Conservation (phyloP, 2,797 vertebrate genomes). For the Ibycter americanus region DNA sequence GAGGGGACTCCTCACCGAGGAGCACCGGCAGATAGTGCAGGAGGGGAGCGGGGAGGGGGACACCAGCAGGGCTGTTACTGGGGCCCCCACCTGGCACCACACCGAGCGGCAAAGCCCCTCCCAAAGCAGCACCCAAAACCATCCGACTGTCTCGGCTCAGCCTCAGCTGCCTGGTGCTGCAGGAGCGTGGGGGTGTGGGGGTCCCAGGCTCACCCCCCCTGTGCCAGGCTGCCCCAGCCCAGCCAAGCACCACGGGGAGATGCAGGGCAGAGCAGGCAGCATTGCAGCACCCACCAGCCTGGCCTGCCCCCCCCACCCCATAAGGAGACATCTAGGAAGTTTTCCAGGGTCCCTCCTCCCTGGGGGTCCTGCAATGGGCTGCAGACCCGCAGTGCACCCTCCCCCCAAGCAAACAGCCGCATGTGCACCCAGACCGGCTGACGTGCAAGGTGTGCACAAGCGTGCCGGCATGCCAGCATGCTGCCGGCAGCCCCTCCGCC, state of each 20-base stretch:
- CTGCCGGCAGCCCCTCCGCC: neutral
- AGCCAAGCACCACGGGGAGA: neutral
- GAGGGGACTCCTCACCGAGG: neutral
- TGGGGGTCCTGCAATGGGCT: rapidly evolving
- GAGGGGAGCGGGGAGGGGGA: neutral
- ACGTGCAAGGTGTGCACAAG: rapidly evolving
- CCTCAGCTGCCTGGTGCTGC: rapidly evolving
- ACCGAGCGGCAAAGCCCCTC: neutral
- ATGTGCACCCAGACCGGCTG: rapidly evolving
- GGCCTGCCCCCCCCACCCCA: neutral
- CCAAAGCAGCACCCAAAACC: neutral
- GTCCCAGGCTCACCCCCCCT: rapidly evolving
- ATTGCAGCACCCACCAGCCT: rapidly evolving
- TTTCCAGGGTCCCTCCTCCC: neutral
- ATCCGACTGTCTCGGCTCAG: rapidly evolving
- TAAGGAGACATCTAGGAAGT: rapidly evolving
- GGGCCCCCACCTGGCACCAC: neutral
- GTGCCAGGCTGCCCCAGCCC: neutral
- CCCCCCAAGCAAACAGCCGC: rapidly evolving
- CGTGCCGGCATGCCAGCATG: rapidly evolving
- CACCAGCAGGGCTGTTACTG: neutral
- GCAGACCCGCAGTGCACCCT: neutral
- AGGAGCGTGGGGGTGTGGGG: neutral
- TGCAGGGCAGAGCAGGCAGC: neutral
- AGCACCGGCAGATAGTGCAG: rapidly evolving